phyloP scores from a whole-genome alignment of 2,797 vertebrate species.

The Sebastes oblongus region DNA sequence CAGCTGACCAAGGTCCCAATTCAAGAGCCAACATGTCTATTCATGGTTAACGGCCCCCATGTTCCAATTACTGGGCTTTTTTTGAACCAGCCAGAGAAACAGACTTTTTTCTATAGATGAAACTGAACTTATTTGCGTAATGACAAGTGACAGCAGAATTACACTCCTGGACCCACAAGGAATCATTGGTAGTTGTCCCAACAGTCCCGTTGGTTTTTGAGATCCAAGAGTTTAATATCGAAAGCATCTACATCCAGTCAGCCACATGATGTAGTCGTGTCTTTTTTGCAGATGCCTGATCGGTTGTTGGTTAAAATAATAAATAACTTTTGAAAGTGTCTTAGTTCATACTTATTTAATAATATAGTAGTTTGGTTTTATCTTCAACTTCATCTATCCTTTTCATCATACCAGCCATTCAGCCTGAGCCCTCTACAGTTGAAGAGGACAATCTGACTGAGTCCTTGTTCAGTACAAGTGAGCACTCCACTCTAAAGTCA shows the following conservation, averaged over 20 bases:
- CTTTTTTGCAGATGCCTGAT: not conserved
- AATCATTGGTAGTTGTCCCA: not conserved
- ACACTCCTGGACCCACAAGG: not conserved
- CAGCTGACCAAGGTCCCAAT: slow-evolving; percentile 71
- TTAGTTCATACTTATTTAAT: no score
- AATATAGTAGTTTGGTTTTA: no score
- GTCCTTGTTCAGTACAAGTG: not conserved
- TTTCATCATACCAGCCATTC: not conserved
- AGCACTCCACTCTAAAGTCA: not conserved
- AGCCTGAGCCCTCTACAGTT: not conserved
- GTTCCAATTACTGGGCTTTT: slow-evolving; percentile 55
- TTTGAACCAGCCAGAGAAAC: not conserved
- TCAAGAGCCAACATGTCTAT: slow-evolving; percentile 78
- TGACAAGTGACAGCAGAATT: not conserved
- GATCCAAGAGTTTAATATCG: not conserved
- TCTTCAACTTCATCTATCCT: not conserved
- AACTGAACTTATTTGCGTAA: not conserved
- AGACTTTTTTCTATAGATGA: not conserved
- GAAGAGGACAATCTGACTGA: not conserved
- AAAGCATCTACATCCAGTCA: not conserved
- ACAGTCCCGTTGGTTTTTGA: not conserved
- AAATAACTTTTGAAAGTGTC: not conserved
- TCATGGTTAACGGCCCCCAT: slow-evolving; percentile 54
- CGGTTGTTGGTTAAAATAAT: not conserved
- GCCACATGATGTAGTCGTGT: not conserved